phyloP scores from a whole-genome alignment of 2,888 invertebrate species.

The Zygothrica quintamaculata region DNA sequence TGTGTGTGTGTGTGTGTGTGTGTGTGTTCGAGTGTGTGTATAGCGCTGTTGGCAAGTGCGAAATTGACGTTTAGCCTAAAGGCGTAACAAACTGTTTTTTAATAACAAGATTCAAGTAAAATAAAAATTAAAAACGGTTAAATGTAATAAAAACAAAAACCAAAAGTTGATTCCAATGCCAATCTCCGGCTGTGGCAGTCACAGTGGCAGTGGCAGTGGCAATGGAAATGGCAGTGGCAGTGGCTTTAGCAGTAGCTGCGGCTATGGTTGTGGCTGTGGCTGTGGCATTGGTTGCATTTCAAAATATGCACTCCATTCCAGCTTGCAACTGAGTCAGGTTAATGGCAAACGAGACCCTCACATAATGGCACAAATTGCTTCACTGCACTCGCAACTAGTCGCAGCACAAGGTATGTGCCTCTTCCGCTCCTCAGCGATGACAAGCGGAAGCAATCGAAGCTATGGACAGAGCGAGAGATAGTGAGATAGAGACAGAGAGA shows the following conservation, averaged over 20 bases:
- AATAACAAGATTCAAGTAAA: constrained; percentile 36
- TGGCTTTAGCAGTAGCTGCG: not conserved
- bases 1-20: constrained; percentile 20
- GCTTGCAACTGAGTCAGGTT: constrained; percentile 63
- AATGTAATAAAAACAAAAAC: constrained; percentile 52
- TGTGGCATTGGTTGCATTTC: constrained; percentile 39
- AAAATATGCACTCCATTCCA: constrained; percentile 28
- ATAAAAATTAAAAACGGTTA: constrained; percentile 61
- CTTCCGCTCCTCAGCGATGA: constrained; percentile 21
- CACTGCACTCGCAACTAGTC: constrained; percentile 29
- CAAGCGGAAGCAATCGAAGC: constrained; percentile 35
- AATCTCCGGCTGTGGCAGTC: not conserved
- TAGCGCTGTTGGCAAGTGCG: constrained; percentile 49
- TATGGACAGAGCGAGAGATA: constrained; percentile 9
- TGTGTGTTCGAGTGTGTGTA: constrained; percentile 11
- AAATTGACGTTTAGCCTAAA: constrained; percentile 55
- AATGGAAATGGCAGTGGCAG: no score
- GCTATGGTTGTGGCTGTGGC: not conserved
- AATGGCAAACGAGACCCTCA: constrained; percentile 82
- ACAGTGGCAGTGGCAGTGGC: not conserved
- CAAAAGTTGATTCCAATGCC: constrained; percentile 6
- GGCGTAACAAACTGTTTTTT: constrained; percentile 39
- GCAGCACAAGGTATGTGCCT: constrained; percentile 20
- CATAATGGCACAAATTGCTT: constrained; percentile 77
- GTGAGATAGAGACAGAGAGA: no score